phyloP scores from a whole-genome alignment of 1,140 invertebrate genomes.

The Drosophila prosaltans region DNA sequence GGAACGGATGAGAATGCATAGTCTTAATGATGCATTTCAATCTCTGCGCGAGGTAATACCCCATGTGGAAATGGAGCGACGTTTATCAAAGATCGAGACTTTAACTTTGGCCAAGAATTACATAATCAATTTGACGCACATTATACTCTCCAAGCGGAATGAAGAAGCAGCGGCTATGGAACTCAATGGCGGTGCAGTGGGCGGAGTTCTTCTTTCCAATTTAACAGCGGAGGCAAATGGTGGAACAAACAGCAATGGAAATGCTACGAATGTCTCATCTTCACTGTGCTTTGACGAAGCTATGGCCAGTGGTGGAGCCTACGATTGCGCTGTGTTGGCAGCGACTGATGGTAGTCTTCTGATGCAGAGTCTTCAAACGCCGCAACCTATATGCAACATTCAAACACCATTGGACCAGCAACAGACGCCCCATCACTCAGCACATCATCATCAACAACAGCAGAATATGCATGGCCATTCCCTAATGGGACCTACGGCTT shows the following conservation, averaged over 20 bases:
- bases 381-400: constrained; percentile 61
- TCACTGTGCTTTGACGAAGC: constrained; percentile 64
- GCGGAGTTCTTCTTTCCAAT: constrained; percentile 60
- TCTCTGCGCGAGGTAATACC: constrained; percentile 93
- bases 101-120: constrained; percentile 94
- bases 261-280: constrained; percentile 20
- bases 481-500: constrained; percentile 46
- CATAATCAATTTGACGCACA: constrained; percentile 94
- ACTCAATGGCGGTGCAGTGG: constrained; percentile 68
- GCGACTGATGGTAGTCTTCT: constrained; percentile 58
- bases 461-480: constrained; percentile 60
- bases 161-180: constrained; percentile 81
- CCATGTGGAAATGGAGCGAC: constrained; percentile 92
- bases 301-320: constrained; percentile 45
- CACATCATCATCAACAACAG: constrained; percentile 50
- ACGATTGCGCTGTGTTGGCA: constrained; percentile 71
- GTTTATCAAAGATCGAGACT: constrained; percentile 94
- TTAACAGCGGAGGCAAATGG: constrained; percentile 37
- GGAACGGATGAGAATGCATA: constrained; percentile 94
- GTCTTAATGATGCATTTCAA: constrained; percentile 93
- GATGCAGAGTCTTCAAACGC: constrained; percentile 57
- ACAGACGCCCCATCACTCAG: constrained; percentile 35
- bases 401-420: constrained; percentile 51
- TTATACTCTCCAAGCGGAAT: constrained; percentile 86
- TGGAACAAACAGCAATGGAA: constrained; percentile 13